Base-by-base conservation (phyloP, 2,113 vertebrate species). In the Ciconia stormi region DNA sequence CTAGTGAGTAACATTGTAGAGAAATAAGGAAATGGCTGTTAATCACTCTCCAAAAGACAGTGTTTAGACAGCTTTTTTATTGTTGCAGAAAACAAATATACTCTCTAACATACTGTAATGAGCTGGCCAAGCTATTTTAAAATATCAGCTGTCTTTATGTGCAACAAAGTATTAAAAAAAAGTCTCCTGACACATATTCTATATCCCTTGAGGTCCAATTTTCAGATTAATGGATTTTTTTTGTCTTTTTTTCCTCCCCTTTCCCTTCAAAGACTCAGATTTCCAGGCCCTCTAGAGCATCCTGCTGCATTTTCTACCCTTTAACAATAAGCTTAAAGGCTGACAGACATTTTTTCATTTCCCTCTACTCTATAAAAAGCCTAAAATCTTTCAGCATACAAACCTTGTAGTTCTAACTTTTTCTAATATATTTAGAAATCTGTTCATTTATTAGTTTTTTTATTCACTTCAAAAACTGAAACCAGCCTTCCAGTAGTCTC, bases 101-200 rank as follows among this genome's bases (percentile, higher is more conserved):
- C 12, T 50, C 27, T 76, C 61, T 91, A 91, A 72, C 73, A 53
- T 13, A 84, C 34, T 59, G 18, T 32, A 96, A 93, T 82, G 77
- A 97, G 91, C 52, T 89, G 40, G 86, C 34, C 63, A 87, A 95
- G 52, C 42, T 92, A 90, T 76, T 92, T 93, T 87, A 95, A 95
- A 96, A 49, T 53, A 97, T 82, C 81, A 78, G 11, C 44, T 89
- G 53, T 71, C 59, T 95, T 95, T 65, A 76, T 79, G 40, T 66
- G 74, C 52, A 73, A 78, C 10, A 72, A 77, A 93, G 15, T 67
- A 92, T 66, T 94, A 59, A 89, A 89, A 88, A 94, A 76, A 16
- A 42, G 52, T 94, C 76, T 95, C 65, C 47, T 84, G 76, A 90
- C 63, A 94, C 40, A 90, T 34, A 91, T 72, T 82, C 61, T 87